Evolutionary conservation across 1,140 invertebrate genomes (phyloP).

Genomic region (Sipha flava): DNA sequence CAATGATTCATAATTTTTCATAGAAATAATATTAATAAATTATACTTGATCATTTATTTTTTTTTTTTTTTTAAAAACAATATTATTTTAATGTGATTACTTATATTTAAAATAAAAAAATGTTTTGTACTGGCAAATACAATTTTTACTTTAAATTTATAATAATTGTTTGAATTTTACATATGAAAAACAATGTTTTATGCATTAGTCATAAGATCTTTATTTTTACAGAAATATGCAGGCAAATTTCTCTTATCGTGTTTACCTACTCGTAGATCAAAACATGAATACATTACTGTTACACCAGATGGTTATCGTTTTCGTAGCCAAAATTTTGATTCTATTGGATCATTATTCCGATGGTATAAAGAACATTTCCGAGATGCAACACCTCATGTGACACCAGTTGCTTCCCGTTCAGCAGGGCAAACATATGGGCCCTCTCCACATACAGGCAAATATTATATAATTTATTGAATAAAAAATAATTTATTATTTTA

Average conservation of each 20-base stretch:
- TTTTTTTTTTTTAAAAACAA: too few species aligned
- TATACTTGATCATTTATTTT: too few species aligned
- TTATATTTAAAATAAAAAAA: too few species aligned
- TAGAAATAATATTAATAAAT: too few species aligned
- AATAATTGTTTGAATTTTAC: not conserved
- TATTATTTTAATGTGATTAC: too few species aligned
- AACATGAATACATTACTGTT: conserved; percentile 87
- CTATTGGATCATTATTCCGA: conserved; percentile 70
- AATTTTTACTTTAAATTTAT: not conserved
- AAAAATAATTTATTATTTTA: not conserved
- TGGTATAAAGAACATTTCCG: conserved; percentile 99
- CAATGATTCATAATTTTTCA: too few species aligned
- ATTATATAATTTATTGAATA: conserved; percentile 44
- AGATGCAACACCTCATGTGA: conserved; percentile 76
- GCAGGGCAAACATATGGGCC: conserved; percentile 48
- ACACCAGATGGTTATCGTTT: conserved; percentile 89
- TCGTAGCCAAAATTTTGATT: conserved; percentile 77
- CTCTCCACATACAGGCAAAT: conserved; percentile 55
- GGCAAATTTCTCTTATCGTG: conserved; percentile 94
- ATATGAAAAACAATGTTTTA: not conserved
- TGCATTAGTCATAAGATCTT: conserved; percentile 23
- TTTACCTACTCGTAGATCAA: conserved; percentile 69
- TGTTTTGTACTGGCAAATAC: too few species aligned
- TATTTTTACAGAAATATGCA: conserved; percentile 61
- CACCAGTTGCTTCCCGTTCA: conserved; percentile 53